These are phyloP conservation scores for Cercocebus atys DNA, from an alignment of 2,113 vertebrate genomes.

Conservation along the genomic window DNA sequence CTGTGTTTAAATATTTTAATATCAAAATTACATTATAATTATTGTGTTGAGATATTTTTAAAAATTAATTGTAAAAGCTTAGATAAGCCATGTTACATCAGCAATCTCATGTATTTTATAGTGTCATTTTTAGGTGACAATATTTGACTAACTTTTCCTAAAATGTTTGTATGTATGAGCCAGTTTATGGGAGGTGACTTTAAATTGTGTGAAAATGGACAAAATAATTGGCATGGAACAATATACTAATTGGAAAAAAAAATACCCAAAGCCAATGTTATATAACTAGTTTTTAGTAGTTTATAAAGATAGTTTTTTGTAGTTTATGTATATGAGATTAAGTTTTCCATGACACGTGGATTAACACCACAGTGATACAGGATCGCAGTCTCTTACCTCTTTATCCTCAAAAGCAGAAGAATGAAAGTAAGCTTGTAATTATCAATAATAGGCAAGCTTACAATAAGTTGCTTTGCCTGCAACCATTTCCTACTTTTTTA, in stretches of 20 bases:
- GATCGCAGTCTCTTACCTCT: background rate
- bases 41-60: background rate
- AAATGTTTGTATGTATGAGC: background rate
- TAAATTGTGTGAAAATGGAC: background rate
- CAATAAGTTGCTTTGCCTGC: background rate
- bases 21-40: constrained; percentile 23
- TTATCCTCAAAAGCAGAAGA: background rate
- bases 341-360: background rate
- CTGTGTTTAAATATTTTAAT: background rate
- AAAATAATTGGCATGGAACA: constrained; percentile 23
- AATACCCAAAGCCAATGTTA: background rate
- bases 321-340: background rate
- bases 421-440: background rate
- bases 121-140: background rate
- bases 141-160: background rate
- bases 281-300: background rate
- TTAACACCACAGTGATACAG: background rate
- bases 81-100: background rate
- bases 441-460: background rate
- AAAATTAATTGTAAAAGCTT: background rate
- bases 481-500: background rate
- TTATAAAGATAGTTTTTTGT: background rate
- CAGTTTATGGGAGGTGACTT: background rate
- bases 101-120: background rate
- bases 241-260: background rate